phyloP scores from a whole-genome alignment of 2,888 invertebrate species.

The Maniola hyperantus region DNA sequence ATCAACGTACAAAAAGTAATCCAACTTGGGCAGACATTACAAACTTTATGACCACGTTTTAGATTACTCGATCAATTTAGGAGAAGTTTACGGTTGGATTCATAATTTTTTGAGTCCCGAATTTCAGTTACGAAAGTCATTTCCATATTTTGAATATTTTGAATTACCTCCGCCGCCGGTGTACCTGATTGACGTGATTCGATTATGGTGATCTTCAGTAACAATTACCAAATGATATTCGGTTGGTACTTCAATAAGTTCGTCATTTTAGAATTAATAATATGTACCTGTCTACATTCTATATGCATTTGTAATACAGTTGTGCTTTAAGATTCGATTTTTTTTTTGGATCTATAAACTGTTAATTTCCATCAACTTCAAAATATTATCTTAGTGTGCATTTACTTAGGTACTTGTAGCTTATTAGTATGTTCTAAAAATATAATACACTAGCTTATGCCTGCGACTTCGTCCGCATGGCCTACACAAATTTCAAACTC shows the following conservation, averaged over 20 bases:
- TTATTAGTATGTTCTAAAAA: too few species aligned
- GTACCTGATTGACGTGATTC: conserved; percentile 21
- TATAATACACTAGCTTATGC: too few species aligned
- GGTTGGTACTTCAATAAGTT: neutral
- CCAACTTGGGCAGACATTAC: conserved; percentile 24
- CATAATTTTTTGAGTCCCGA: conserved; percentile 38
- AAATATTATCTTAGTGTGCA: too few species aligned
- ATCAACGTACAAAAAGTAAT: conserved; percentile 21
- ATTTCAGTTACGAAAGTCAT: conserved; percentile 42
- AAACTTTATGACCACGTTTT: conserved; percentile 29
- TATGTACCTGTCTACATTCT: neutral
- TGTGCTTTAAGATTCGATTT: too few species aligned
- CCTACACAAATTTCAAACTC: too few species aligned
- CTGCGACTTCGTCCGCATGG: too few species aligned
- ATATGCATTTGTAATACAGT: too few species aligned
- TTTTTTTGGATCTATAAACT: too few species aligned
- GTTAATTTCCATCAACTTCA: too few species aligned
- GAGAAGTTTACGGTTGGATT: conserved; percentile 38
- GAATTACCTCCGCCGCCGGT: conserved; percentile 13
- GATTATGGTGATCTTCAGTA: conserved; percentile 10
- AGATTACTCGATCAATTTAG: conserved; percentile 36
- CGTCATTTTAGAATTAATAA: neutral
- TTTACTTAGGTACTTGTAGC: too few species aligned
- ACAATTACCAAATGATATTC: conserved; percentile 7
- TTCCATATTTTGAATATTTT: conserved; percentile 43